Percentiles rank a stretch among this genome's conserved stretches.
Conservation (phyloP, 1,140 invertebrate species). For the Liolophura sinensis region DNA sequence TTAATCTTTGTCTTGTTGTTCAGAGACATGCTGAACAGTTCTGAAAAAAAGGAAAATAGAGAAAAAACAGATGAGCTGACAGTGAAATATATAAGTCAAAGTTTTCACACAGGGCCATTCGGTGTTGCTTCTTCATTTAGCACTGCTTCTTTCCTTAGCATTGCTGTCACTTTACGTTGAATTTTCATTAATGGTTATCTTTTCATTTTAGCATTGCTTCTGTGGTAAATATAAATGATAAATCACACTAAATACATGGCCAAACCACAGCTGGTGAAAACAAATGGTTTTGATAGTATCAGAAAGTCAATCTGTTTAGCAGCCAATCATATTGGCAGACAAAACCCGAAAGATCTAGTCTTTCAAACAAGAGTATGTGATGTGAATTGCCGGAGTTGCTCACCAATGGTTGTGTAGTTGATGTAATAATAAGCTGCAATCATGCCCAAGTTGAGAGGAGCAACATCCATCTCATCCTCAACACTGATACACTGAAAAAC, state of each 20-base stretch:
- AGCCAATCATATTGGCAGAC: too few relatives aligned
- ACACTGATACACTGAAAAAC: slow-evolving; percentile 84
- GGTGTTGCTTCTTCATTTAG: background rate
- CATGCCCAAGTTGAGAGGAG: slow-evolving; percentile 97
- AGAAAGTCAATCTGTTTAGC: too few relatives aligned
- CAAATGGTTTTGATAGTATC: too few relatives aligned
- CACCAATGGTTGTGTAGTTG: slow-evolving; percentile 97
- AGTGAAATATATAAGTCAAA: background rate
- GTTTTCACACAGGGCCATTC: background rate
- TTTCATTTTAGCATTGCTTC: too few relatives aligned
- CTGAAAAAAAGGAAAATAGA: slow-evolving; percentile 62
- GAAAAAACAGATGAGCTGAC: background rate
- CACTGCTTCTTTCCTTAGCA: background rate
- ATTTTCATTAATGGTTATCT: too few relatives aligned
- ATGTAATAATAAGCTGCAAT: slow-evolving; percentile 99
- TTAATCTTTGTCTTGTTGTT: slow-evolving; percentile 97
- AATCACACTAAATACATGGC: background rate
- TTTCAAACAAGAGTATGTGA: background rate
- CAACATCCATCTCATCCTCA: slow-evolving; percentile 97
- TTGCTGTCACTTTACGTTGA: too few relatives aligned
- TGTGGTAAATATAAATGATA: background rate
- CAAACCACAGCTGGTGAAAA: too few relatives aligned
- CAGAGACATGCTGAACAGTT: slow-evolving; percentile 95
- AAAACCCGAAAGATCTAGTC: background rate
- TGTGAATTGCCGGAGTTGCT: slow-evolving; percentile 31